Conservation (phyloP, 1,140 invertebrate genomes). For the Cotesia chilonis region DNA sequence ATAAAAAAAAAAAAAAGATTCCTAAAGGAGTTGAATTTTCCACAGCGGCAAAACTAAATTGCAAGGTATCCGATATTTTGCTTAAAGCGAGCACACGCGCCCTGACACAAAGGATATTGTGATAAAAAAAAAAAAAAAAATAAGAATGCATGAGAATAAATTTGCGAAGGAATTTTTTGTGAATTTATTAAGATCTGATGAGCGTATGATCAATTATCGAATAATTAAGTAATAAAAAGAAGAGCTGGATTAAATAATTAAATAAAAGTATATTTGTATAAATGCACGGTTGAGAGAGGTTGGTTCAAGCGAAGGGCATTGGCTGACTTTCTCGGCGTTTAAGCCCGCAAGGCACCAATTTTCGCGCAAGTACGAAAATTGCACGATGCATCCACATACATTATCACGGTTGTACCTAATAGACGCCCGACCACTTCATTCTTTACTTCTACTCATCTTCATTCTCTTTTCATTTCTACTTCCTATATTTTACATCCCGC, state of each 20-base stretch:
- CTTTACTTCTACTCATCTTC: slow-evolving; percentile 13
- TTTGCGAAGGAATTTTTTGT: too few relatives aligned
- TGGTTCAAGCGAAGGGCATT: background rate
- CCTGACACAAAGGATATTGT: background rate
- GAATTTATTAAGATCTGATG: slow-evolving; percentile 2
- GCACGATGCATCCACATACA: slow-evolving; percentile 42
- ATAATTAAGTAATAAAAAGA: background rate
- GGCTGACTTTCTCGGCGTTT: slow-evolving; percentile 31
- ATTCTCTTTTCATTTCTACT: background rate
- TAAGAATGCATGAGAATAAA: background rate
- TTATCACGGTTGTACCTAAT: slow-evolving; percentile 34
- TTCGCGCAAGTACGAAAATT: slow-evolving; percentile 45
- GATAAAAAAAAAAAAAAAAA: background rate
- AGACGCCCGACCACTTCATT: slow-evolving; percentile 32
- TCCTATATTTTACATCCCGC: slow-evolving; percentile 15
- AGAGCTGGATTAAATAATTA: background rate
- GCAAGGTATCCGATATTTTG: slow-evolving; percentile 6
- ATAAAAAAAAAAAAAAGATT: background rate
- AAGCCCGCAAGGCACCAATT: slow-evolving; percentile 41
- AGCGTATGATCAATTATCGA: too few relatives aligned
- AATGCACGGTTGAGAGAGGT: background rate
- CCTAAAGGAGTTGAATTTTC: slow-evolving; percentile 14
- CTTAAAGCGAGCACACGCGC: background rate
- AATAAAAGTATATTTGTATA: background rate
- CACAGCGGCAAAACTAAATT: slow-evolving; percentile 26